phyloP scores from a whole-genome alignment of 2,797 vertebrate genomes.

The Halcyon badia region DNA sequence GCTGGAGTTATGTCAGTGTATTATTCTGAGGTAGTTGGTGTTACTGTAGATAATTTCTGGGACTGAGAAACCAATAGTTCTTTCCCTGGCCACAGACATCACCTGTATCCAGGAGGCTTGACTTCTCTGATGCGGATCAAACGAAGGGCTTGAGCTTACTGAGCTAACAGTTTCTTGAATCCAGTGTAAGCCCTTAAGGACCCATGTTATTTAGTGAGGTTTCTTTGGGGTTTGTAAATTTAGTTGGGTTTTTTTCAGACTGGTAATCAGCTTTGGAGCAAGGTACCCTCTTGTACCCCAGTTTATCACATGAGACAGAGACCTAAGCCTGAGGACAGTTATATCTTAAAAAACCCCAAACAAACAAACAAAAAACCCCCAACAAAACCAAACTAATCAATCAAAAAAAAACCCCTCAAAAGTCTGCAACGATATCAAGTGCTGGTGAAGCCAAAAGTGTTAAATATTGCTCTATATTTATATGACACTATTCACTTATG shows the following conservation, averaged over 20 bases:
- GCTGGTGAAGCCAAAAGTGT: neutral
- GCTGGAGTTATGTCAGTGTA: neutral
- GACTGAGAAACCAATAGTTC: neutral
- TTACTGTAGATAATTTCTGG: neutral
- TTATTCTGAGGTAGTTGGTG: fast-evolving
- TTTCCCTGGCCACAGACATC: neutral
- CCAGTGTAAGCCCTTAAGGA: neutral
- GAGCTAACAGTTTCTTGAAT: neutral
- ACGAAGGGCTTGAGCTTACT: neutral
- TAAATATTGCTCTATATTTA: neutral
- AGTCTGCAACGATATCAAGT: neutral
- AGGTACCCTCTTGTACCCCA: neutral
- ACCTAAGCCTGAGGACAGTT: neutral
- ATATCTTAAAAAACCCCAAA: neutral
- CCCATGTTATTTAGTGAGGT: neutral
- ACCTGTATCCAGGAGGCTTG: neutral
- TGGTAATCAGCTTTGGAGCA: neutral
- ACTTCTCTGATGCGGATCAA: neutral
- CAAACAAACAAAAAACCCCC: neutral
- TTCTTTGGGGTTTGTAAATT: neutral
- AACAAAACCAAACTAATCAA: neutral
- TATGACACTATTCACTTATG: neutral
- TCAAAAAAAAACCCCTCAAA: neutral
- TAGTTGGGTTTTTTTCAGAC: fast-evolving
- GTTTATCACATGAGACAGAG: neutral